A percentile compares a stretch with the other conserved stretches of the same genome.
Conservation (phyloP, 2,113 vertebrate species). For the Coptodon rendalli region DNA sequence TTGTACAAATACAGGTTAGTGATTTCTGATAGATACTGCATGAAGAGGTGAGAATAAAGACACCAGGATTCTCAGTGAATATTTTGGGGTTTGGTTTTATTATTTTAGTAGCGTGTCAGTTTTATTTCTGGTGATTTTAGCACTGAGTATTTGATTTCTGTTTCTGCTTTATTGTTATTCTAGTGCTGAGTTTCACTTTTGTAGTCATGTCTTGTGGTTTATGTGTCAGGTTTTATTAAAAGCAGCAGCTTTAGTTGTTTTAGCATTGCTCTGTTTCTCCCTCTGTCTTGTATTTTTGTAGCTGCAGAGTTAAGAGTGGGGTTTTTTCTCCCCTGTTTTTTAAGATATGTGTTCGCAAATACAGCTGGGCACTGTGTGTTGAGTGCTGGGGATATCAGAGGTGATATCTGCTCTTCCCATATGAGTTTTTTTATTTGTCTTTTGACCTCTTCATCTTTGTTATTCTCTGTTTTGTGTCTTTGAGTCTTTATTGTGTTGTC, state of each 20-base stretch:
- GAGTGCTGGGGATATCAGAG: neutral
- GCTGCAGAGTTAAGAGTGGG: neutral
- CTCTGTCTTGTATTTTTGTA: neutral
- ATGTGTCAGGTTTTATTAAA: neutral
- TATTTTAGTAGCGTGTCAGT: neutral
- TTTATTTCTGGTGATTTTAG: neutral
- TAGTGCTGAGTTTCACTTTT: neutral
- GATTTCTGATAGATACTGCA: neutral
- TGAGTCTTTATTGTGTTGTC: neutral
- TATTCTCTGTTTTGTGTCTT: neutral
- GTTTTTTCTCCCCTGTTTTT: rapidly evolving
- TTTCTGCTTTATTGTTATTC: neutral
- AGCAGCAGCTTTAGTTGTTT: neutral
- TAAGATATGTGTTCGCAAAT: neutral
- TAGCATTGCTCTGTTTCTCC: neutral
- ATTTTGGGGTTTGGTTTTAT: neutral
- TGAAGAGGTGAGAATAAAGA: neutral
- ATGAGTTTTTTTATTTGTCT: neutral
- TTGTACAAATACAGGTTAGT: neutral
- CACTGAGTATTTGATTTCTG: neutral
- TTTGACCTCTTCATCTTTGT: neutral
- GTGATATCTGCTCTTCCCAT: neutral
- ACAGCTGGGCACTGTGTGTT: neutral
- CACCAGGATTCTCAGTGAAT: neutral
- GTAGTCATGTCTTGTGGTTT: neutral